Percentiles rank a stretch among this genome's conserved stretches.
phyloP scores from a whole-genome alignment of 2,113 vertebrate species.

The Corydoras maculifer region DNA sequence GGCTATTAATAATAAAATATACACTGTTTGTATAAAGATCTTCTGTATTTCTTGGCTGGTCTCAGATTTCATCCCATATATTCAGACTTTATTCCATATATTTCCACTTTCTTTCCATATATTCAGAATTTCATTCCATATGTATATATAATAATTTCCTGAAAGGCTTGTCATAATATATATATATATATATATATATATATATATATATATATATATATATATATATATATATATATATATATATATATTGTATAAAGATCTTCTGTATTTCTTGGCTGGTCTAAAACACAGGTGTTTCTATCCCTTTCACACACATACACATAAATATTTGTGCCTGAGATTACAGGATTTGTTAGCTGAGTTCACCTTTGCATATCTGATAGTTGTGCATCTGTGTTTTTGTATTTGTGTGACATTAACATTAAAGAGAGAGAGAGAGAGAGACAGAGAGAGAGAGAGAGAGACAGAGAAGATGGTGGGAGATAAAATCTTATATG shows the following conservation, averaged over 20 bases:
- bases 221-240: too few relatives aligned
- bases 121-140: too few relatives aligned
- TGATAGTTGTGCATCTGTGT: slow-evolving; percentile 42
- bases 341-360: slow-evolving; percentile 61
- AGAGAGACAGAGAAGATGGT: slow-evolving; percentile 51
- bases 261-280: slow-evolving; percentile 68
- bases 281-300: slow-evolving; percentile 70
- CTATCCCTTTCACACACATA: slow-evolving; percentile 10
- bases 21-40: slow-evolving; percentile 40
- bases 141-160: too few relatives aligned
- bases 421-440: slow-evolving; percentile 24
- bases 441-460: slow-evolving; percentile 45
- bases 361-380: slow-evolving; percentile 57
- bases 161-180: too few relatives aligned
- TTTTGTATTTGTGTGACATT: slow-evolving; percentile 10
- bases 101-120: too few relatives aligned
- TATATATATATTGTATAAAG: too few relatives aligned
- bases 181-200: too few relatives aligned
- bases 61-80: too few relatives aligned
- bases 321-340: slow-evolving; percentile 65
- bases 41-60: slow-evolving; percentile 66
- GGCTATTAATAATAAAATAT: too few relatives aligned
- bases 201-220: too few relatives aligned
- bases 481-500: slow-evolving; percentile 48
- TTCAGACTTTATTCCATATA: too few relatives aligned